Conservation (phyloP, 2,113 vertebrate genomes). For the Eudorcas thomsonii region DNA sequence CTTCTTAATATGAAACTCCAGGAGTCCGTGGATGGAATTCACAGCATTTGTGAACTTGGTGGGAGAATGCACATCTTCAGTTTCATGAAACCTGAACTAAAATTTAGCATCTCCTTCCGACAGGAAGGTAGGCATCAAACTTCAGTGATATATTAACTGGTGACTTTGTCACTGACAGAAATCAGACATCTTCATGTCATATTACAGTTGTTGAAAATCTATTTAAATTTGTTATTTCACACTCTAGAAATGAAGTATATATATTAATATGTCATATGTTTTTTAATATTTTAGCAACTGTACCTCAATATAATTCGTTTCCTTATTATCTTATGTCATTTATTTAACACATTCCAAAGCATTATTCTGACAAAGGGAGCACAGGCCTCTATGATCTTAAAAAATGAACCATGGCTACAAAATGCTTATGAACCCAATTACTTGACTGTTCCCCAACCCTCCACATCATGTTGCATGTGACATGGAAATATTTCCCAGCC, state of each 20-base stretch:
- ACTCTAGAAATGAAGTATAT: background rate
- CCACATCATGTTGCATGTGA: background rate
- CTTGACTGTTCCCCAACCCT: background rate
- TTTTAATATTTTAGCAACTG: background rate
- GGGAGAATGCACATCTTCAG: background rate
- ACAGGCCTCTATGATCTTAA: background rate
- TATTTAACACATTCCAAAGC: background rate
- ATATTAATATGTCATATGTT: background rate
- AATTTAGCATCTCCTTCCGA: background rate
- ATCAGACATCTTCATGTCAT: background rate
- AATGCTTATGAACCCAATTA: background rate
- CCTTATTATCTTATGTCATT: background rate
- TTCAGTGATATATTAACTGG: background rate
- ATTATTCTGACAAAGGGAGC: background rate
- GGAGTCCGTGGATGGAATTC: background rate
- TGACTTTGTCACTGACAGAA: background rate
- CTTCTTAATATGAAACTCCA: background rate
- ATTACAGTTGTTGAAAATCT: background rate
- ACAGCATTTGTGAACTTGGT: background rate
- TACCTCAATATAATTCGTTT: background rate
- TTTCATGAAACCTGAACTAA: constrained; percentile 2
- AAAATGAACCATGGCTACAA: background rate
- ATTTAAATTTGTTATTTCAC: background rate
- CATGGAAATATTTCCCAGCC: background rate
- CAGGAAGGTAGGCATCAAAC: background rate